Evolutionary conservation across 2,797 vertebrate species (phyloP).

Genomic region (Pseudomugil tenellus): DNA sequence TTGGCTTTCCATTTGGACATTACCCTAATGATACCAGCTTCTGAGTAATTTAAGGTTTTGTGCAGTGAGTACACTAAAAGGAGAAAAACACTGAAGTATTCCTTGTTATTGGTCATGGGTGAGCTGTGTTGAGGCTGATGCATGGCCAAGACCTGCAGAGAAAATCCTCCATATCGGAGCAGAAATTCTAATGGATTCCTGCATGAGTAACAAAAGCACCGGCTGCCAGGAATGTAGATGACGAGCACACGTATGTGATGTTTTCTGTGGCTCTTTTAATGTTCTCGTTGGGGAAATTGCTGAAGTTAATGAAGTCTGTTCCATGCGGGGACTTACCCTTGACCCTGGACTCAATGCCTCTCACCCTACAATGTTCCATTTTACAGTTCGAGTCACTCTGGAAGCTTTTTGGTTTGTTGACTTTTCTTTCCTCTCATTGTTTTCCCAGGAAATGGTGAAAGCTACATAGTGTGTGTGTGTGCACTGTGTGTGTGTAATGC

Average conservation of each 20-base stretch:
- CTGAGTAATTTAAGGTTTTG: conserved; percentile 1
- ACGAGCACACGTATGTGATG: conserved; percentile 37
- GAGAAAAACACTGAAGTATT: conserved; percentile 7
- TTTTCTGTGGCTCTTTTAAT: conserved; percentile 69
- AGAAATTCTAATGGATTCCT: conserved; percentile 43
- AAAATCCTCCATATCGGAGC: conserved; percentile 37
- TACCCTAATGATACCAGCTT: not conserved
- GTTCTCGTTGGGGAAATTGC: conserved; percentile 71
- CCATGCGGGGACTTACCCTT: conserved; percentile 71
- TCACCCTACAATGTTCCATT: conserved; percentile 68
- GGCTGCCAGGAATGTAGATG: conserved; percentile 56
- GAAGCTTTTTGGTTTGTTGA: conserved; percentile 79
- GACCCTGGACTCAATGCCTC: conserved; percentile 65
- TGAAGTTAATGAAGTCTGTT: conserved; percentile 76
- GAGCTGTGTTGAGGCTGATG: conserved; percentile 7
- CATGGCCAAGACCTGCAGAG: conserved; percentile 10
- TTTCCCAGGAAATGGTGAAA: conserved; percentile 83
- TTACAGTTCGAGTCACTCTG: conserved; percentile 71
- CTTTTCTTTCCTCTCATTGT: conserved; percentile 82
- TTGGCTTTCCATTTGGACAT: not conserved
- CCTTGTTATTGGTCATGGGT: not conserved
- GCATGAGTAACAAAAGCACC: conserved; percentile 43
- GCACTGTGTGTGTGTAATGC: conserved; percentile 15
- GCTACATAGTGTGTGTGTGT: conserved; percentile 58
- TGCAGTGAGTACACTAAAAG: conserved; percentile 5